A percentile compares a stretch with the other conserved stretches of the same genome.
These are phyloP conservation scores for Microcebus ravelobensis DNA, from an alignment of 2,113 vertebrate genomes.

Conservation along the genomic window DNA sequence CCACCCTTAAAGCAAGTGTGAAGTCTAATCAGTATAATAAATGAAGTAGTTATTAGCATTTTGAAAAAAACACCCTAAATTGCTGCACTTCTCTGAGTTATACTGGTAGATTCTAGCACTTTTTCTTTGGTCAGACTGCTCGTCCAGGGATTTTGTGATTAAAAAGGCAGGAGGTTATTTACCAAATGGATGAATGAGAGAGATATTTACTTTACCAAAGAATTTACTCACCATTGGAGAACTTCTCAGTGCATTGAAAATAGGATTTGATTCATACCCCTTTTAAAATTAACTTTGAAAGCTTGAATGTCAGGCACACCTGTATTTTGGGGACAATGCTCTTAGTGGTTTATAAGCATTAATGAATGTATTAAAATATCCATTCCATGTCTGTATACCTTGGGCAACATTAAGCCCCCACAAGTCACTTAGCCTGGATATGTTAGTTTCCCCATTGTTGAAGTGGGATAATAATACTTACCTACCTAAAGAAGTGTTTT, in stretches of 20 bases:
- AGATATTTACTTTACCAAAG: slow-evolving; percentile 55
- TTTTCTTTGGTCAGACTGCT: slow-evolving; percentile 49
- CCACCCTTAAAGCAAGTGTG: slow-evolving; percentile 46
- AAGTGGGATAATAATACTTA: slow-evolving; percentile 12
- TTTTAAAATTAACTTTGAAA: slow-evolving; percentile 55
- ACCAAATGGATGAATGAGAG: slow-evolving; percentile 50
- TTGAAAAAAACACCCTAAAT: slow-evolving; percentile 14
- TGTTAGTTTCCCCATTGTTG: slow-evolving; percentile 14
- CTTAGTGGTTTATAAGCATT: slow-evolving; percentile 29
- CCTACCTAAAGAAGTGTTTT: slow-evolving; percentile 3
- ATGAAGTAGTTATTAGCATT: slow-evolving; percentile 62
- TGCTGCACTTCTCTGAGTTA: slow-evolving; percentile 44
- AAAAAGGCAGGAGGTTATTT: slow-evolving; percentile 58
- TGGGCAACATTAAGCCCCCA: neutral
- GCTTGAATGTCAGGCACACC: neutral
- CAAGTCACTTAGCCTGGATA: neutral
- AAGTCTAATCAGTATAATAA: slow-evolving; percentile 70
- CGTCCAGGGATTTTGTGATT: slow-evolving; percentile 32
- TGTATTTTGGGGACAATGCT: neutral
- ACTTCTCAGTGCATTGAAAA: slow-evolving; percentile 28
- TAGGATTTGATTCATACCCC: neutral
- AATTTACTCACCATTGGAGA: slow-evolving; percentile 6
- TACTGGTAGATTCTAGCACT: neutral
- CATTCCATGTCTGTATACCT: neutral
- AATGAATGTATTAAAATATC: neutral